Evolutionary conservation across 2,113 vertebrate genomes (phyloP), one percentile per base, ranked within the genome.

Genomic region (Rhinolophus sinicus): DNA sequence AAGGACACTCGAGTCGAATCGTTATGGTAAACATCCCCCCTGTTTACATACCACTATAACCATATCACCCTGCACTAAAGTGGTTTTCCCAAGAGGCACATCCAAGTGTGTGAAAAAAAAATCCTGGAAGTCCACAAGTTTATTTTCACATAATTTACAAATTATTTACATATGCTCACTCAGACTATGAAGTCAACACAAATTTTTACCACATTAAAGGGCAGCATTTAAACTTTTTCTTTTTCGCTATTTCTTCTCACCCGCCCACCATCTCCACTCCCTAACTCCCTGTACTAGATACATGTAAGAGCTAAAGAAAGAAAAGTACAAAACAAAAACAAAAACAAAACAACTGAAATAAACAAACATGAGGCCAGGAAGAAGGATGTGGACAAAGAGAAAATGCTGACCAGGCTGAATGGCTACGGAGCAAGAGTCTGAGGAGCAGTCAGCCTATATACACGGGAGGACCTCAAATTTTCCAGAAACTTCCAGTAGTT

Each of bases 61-160:
- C 58, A 11, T 80, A 95, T 75, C 91, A 80, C 96, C 94, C 96
- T 67, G 26, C 82, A n/a, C 77, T 70, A 47, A 38, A 83, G 69
- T 80, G 85, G 62, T 69, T 96, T 94, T 96, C 97, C 96, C 97
- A 96, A 89, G 72, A 94, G 77, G 73, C 93, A 87, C 21, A 86
- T 86, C 58, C 78, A 90, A 97, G 94, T 83, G 95, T 97, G 93
- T 97, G 95, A 96, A 97, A 96, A 96, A 96, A 95, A 95, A 94
- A 76, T 84, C 47, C 89, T 87, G 50, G 85, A 87, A 91, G 93
- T 35, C 97, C 96, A 90, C 86, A 93, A 91, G 93, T 96, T 97
- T 97, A 96, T 97, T 97, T 97, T 97, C 89, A 81, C 78, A 86
- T 83, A 80, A 93, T 96, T 97, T 94, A 96, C 75, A 96, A 98